Base-by-base conservation (phyloP, 2,888 invertebrate species). In the Drosophila paranaensis region DNA sequence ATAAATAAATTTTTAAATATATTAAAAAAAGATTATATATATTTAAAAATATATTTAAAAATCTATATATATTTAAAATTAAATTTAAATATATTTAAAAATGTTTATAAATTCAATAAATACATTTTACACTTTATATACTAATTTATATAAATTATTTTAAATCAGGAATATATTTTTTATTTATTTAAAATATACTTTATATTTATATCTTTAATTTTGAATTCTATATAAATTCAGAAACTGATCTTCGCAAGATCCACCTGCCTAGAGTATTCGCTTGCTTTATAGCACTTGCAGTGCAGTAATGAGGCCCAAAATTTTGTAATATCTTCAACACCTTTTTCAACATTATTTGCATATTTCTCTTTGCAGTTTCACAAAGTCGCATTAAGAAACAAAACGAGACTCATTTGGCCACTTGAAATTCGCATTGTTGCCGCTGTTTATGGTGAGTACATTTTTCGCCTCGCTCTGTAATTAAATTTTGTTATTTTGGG, bases 381-480 rank as follows among this genome's bases (percentile, higher is more conserved):
- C 39, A 40, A 67, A 50, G 37, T 57, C 57, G 45, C 45, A 51
- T 72, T 56, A 63, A 57, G 48, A 63, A 63, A 64, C 39, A 63
- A 37, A 53, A 53, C 63, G 46, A 40, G 57, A 54, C 57, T 45
- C 51, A 60, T 48, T 69, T 69, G 67, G 37, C 57, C 25, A 71
- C 55, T 71, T 35, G 43, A 61, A 62, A 56, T 69, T 81, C 66
- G 53, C 60, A 60, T 77, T 54, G 63, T 80, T 74, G 82, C 70
- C 65, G 81, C 79, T 83, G 89, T 83, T 83, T 83, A 83, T 83
- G 83, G 83, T 83, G 46, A 88, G 83, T 86, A 45, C 13, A 51
- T 30, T 40, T 43, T 48, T 40, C 25, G 20, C 25, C 16, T 27
- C 16, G 39, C 16, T 30, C 6, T 11, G 14, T 33, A 45, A 35